Evolutionary conservation across 2,797 vertebrate genomes (phyloP).

Genomic region (Muraenolepis orangiensis): DNA sequence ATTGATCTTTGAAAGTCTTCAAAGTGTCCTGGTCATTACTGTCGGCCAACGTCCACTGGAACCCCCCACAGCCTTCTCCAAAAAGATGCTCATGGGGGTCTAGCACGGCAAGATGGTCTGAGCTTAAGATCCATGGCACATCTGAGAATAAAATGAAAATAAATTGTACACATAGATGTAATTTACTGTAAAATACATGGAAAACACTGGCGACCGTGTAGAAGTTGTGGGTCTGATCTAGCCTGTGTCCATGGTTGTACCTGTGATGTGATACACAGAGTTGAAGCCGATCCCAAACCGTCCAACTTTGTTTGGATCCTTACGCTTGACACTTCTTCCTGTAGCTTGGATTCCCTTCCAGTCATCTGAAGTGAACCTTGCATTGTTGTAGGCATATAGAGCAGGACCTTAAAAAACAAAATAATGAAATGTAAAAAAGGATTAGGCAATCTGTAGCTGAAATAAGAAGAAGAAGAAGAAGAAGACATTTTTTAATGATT

Average conservation of each 20-base stretch:
- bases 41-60: constrained; percentile 72
- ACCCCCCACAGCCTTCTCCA: constrained; percentile 64
- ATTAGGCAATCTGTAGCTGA: background rate
- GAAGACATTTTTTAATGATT: background rate
- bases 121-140: constrained; percentile 80
- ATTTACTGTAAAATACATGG: background rate
- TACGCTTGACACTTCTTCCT: constrained; percentile 76
- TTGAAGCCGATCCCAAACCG: constrained; percentile 86
- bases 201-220: background rate
- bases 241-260: constrained; percentile 49
- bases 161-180: background rate
- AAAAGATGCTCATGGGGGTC: constrained; percentile 79
- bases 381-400: constrained; percentile 82
- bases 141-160: constrained; percentile 60
- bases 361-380: constrained; percentile 75
- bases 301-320: constrained; percentile 80
- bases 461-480: background rate
- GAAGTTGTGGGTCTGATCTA: background rate
- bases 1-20: constrained; percentile 70
- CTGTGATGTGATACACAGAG: constrained; percentile 85
- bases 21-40: constrained; percentile 63
- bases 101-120: constrained; percentile 72
- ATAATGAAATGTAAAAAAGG: background rate
- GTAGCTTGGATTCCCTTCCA: constrained; percentile 79
- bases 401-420: constrained; percentile 57